A percentile compares a stretch with the other conserved stretches of the same genome.
Evolutionary conservation across 2,888 invertebrate species (phyloP).

Genomic region (Himalopsyche tibetana): DNA sequence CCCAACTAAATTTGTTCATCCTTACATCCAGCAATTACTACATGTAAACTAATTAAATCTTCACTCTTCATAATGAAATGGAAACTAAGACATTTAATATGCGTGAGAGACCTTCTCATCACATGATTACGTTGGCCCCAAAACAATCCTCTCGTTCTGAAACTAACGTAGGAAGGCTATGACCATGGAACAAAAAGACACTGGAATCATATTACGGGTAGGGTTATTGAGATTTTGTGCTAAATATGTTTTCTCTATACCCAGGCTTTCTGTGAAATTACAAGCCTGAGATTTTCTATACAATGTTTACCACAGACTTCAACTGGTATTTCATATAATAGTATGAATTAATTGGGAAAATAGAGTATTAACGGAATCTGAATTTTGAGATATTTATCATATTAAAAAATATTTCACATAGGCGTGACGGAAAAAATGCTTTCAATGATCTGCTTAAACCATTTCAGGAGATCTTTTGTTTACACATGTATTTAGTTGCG

Average conservation of each 20-base stretch:
- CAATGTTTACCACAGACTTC: neutral
- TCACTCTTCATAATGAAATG: slow-evolving; percentile 30
- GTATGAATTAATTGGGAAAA: too few species aligned
- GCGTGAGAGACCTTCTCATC: slow-evolving; percentile 34
- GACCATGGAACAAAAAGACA: slow-evolving; percentile 13
- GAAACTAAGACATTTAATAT: slow-evolving; percentile 30
- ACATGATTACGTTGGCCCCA: slow-evolving; percentile 20
- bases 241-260: neutral
- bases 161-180: neutral
- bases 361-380: too few species aligned
- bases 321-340: too few species aligned
- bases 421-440: too few species aligned
- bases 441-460: too few species aligned
- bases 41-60: slow-evolving; percentile 26
- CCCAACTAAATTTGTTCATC: slow-evolving; percentile 14
- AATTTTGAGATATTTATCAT: too few species aligned
- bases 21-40: neutral
- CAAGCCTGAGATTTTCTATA: neutral
- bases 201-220: slow-evolving; percentile 22
- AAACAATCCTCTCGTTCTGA: slow-evolving; percentile 1
- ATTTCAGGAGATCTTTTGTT: too few species aligned
- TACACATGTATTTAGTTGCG: too few species aligned
- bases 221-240: neutral
- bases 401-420: too few species aligned
- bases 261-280: neutral